phyloP scores from a whole-genome alignment of 2,888 invertebrate genomes.

The Cephus nigrinus region DNA sequence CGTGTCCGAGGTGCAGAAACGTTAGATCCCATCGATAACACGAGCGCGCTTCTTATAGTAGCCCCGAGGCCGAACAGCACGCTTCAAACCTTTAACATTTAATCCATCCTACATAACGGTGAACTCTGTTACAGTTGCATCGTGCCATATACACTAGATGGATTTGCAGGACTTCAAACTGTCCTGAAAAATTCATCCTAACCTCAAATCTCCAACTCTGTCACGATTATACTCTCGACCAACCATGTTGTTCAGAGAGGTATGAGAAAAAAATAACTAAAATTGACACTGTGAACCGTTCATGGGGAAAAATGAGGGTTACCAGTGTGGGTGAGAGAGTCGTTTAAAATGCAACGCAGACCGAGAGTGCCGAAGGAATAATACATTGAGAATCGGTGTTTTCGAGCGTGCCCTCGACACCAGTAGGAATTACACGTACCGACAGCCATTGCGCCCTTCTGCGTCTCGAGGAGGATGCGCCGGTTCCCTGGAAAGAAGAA shows the following conservation, averaged over 20 bases:
- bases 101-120: neutral
- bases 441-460: conserved; percentile 15
- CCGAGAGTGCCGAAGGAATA: neutral
- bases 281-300: neutral
- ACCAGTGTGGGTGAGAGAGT: neutral
- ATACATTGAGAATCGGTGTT: neutral
- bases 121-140: neutral
- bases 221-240: neutral
- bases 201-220: neutral
- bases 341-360: neutral
- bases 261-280: neutral
- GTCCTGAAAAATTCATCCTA: neutral
- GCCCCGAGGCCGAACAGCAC: neutral
- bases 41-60: neutral
- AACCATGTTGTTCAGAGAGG: neutral
- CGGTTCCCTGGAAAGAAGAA: neutral
- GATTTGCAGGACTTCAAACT: neutral
- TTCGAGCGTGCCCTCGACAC: neutral
- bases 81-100: neutral
- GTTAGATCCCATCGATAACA: neutral
- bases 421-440: conserved; percentile 7
- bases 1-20: neutral
- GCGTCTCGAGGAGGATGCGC: neutral
- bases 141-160: neutral
- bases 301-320: neutral